A percentile compares a stretch with the other conserved stretches of the same genome.
Conservation (phyloP, 2,113 vertebrate species). For the Morone chrysops region DNA sequence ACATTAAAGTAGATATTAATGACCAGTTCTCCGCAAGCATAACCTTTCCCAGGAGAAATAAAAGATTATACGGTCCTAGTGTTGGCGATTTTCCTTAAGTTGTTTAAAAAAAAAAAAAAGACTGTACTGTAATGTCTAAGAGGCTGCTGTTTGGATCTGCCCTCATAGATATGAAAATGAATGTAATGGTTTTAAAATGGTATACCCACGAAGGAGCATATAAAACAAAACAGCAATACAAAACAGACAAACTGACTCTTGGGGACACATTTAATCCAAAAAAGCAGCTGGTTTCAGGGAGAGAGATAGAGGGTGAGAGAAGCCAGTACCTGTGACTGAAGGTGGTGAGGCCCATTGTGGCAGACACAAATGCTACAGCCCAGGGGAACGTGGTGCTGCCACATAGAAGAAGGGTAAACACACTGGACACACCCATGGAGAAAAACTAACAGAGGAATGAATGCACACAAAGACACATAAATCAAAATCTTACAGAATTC, state of each 20-base stretch:
- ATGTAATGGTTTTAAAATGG: constrained; percentile 3
- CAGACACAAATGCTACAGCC: constrained; percentile 91
- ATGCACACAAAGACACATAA: constrained; percentile 32
- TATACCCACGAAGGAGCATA: background rate
- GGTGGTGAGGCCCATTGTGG: constrained; percentile 91
- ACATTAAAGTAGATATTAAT: background rate
- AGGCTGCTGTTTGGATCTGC: background rate
- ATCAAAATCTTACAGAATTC: background rate
- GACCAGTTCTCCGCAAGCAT: background rate
- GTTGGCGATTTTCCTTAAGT: background rate
- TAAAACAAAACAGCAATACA: background rate
- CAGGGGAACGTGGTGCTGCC: constrained; percentile 89
- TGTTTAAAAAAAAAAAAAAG: background rate
- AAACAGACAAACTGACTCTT: background rate
- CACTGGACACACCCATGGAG: constrained; percentile 92
- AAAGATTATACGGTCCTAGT: background rate
- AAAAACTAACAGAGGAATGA: constrained; percentile 85
- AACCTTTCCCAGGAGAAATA: background rate
- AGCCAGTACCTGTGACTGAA: constrained; percentile 93
- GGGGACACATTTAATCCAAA: background rate
- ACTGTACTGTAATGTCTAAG: background rate
- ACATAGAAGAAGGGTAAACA: constrained; percentile 91
- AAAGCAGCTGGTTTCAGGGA: background rate
- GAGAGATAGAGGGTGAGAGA: background rate
- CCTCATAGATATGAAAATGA: background rate